phyloP scores from a whole-genome alignment of 2,797 vertebrate species.

The Fratercula arctica region DNA sequence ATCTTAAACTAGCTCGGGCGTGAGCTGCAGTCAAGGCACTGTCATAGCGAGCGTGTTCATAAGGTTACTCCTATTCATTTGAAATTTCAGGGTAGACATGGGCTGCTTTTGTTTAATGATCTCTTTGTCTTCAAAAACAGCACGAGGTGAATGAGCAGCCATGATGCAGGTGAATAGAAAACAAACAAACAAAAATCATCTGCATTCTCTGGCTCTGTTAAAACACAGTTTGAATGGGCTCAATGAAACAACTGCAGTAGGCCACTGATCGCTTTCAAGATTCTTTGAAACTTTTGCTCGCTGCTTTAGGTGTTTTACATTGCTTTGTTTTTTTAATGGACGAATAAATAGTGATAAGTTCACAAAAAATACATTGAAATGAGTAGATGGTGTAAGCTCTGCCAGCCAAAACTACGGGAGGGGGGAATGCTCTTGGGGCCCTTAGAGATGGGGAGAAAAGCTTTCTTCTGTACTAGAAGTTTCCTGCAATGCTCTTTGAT shows the following conservation, averaged over 20 bases:
- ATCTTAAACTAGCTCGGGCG: background rate
- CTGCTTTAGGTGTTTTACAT: background rate
- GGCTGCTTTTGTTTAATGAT: background rate
- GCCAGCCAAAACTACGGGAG: too few relatives aligned
- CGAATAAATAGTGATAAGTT: background rate
- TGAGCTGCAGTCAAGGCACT: background rate
- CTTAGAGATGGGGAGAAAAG: background rate
- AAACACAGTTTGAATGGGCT: background rate
- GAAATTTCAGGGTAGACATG: background rate
- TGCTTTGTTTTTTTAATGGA: background rate
- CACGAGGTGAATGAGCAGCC: background rate
- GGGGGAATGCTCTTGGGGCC: background rate
- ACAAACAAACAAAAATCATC: too few relatives aligned
- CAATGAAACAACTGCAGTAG: background rate
- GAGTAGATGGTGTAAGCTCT: background rate
- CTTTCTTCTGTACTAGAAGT: background rate
- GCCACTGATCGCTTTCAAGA: background rate
- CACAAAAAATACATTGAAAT: background rate
- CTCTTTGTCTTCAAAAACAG: background rate
- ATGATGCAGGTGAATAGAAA: background rate
- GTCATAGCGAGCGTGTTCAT: rapidly evolving
- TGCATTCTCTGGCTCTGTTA: background rate
- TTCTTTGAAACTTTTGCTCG: background rate
- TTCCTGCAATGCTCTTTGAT: background rate
- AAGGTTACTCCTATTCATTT: too few relatives aligned